These are phyloP conservation scores for Drosophila kuntzei DNA, from an alignment of 2,888 invertebrate species.

Conservation along the genomic window DNA sequence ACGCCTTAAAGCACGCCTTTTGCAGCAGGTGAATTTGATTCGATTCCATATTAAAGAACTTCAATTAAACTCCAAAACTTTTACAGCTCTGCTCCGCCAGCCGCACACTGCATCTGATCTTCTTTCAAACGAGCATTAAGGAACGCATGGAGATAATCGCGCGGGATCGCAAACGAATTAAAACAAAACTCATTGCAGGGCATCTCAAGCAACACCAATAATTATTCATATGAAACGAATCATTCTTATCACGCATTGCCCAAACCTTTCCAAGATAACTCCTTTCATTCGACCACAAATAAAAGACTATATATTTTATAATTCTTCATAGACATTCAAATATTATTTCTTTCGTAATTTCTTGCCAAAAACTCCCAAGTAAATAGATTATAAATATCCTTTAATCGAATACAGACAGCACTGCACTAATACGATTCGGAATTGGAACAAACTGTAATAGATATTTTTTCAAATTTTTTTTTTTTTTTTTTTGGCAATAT, in stretches of 20 bases:
- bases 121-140: constrained; percentile 78
- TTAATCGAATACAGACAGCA: constrained; percentile 1
- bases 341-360: neutral
- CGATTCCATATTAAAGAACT: neutral
- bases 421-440: constrained; percentile 5
- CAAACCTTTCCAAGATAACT: constrained; percentile 1
- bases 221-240: neutral
- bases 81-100: constrained; percentile 80
- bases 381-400: neutral
- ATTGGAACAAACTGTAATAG: constrained; percentile 6
- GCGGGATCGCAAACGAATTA: constrained; percentile 81
- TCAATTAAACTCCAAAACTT: neutral
- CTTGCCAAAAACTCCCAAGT: constrained; percentile 7
- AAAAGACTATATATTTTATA: constrained; percentile 12
- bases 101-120: constrained; percentile 78
- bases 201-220: constrained; percentile 62
- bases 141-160: constrained; percentile 84
- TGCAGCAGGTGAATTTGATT: constrained; percentile 79
- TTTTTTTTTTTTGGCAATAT: neutral
- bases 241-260: neutral
- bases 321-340: neutral
- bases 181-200: constrained; percentile 68
- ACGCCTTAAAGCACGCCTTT: constrained; percentile 81
- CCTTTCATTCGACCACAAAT: neutral
- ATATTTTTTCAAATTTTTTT: neutral